Evolutionary conservation across 2,888 invertebrate genomes (phyloP).

Genomic region (Rhingia campestris): DNA sequence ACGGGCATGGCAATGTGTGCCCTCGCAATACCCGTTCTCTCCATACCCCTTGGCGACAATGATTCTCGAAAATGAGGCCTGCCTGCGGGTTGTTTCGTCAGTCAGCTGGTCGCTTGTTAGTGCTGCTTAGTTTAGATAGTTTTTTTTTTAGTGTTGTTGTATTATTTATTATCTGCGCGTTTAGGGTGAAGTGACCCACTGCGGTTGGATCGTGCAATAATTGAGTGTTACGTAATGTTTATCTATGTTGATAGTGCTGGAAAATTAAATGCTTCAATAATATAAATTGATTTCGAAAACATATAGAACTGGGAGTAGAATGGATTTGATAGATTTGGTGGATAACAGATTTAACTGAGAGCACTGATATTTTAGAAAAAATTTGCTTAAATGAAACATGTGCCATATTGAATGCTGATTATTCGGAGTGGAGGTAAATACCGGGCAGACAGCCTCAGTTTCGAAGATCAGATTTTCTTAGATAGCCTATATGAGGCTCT

Average conservation of each 20-base stretch:
- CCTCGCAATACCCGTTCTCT: background rate
- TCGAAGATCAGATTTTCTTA: too few relatives aligned
- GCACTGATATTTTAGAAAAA: too few relatives aligned
- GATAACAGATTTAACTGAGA: too few relatives aligned
- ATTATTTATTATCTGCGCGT: conserved; percentile 60
- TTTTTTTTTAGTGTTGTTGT: conserved; percentile 33
- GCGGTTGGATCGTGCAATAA: conserved; percentile 37
- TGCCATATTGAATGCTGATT: too few relatives aligned
- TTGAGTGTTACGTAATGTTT: conserved; percentile 4
- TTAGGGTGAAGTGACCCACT: conserved; percentile 63
- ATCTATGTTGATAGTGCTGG: background rate
- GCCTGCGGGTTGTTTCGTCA: conserved; percentile 33
- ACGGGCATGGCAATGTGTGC: conserved; percentile 60
- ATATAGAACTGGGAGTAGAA: too few relatives aligned
- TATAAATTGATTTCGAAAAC: background rate
- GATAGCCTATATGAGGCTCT: too few relatives aligned
- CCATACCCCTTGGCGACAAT: background rate
- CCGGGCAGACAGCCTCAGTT: too few relatives aligned
- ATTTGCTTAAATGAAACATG: too few relatives aligned
- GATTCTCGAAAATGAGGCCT: background rate
- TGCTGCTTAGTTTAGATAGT: background rate
- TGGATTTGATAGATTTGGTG: too few relatives aligned
- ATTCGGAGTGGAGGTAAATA: too few relatives aligned
- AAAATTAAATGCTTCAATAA: background rate
- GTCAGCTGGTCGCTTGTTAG: conserved; percentile 62